These are phyloP conservation scores for Oreohelix idahoensis DNA, from an alignment of 1,140 invertebrate genomes.

Conservation along the genomic window DNA sequence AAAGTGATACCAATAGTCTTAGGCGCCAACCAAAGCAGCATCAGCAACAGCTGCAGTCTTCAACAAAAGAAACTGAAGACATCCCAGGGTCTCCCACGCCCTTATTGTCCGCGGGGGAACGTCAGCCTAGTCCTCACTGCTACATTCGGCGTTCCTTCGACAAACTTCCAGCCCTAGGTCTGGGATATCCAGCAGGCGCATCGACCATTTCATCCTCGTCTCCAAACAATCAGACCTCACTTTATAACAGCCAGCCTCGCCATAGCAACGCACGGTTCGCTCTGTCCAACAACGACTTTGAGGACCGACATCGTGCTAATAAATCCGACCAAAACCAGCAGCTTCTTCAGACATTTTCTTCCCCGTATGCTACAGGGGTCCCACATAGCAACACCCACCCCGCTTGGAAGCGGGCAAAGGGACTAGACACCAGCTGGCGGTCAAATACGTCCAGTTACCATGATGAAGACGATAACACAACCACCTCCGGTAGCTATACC, in stretches of 20 bases:
- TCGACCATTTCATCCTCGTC: constrained; percentile 9
- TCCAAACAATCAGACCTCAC: background rate
- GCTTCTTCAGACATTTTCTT: background rate
- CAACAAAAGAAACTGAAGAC: background rate
- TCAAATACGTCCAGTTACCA: constrained; percentile 21
- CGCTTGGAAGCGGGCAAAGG: constrained; percentile 37
- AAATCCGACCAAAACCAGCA: background rate
- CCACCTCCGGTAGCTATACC: constrained; percentile 67
- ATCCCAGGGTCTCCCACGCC: constrained; percentile 16
- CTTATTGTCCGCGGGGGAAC: background rate
- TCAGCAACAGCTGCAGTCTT: background rate
- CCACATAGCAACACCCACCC: constrained; percentile 37
- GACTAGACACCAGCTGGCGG: constrained; percentile 39
- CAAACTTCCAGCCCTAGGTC: constrained; percentile 38
- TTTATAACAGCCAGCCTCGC: background rate
- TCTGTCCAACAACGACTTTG: background rate
- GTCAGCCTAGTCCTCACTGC: constrained; percentile 14
- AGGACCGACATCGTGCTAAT: constrained; percentile 22
- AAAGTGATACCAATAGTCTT: background rate
- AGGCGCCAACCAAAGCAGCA: background rate
- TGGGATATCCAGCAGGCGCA: constrained; percentile 29
- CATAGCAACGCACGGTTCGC: constrained; percentile 4
- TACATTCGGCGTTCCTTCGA: constrained; percentile 41
- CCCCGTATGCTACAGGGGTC: constrained; percentile 35
- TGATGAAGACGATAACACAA: constrained; percentile 62